phyloP scores from a whole-genome alignment of 1,140 invertebrate genomes.

The Tetramorium simillimum region DNA sequence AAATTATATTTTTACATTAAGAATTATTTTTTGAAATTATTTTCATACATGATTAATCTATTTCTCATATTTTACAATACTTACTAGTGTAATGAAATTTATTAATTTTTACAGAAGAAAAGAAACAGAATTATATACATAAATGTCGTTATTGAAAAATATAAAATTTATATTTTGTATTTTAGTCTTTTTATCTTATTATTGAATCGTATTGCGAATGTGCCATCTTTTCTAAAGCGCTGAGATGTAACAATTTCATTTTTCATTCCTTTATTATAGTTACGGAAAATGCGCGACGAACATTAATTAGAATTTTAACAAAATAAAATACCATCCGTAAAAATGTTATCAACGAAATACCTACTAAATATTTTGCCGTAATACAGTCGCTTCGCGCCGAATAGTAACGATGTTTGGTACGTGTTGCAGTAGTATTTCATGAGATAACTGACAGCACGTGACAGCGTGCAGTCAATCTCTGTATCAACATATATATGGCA shows the following conservation, averaged over 20 bases:
- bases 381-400: background rate
- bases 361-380: background rate
- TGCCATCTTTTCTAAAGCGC: background rate
- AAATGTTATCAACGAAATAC: background rate
- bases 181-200: background rate
- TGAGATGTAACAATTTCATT: background rate
- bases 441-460: background rate
- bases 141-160: background rate
- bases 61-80: background rate
- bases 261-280: background rate
- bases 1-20: too few species aligned
- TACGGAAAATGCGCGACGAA: background rate
- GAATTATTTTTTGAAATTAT: too few species aligned
- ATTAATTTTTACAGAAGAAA: background rate
- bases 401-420: slow-evolving; percentile 4
- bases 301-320: background rate
- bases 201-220: background rate
- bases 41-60: background rate
- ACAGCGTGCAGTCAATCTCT: background rate
- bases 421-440: slow-evolving; percentile 12
- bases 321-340: background rate
- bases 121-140: background rate
- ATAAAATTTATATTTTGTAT: background rate
- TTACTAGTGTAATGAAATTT: background rate
- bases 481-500: background rate